Percentiles rank a stretch among this genome's conserved stretches.
Conservation (phyloP, 2,797 vertebrate species). For the Acomys russatus region DNA sequence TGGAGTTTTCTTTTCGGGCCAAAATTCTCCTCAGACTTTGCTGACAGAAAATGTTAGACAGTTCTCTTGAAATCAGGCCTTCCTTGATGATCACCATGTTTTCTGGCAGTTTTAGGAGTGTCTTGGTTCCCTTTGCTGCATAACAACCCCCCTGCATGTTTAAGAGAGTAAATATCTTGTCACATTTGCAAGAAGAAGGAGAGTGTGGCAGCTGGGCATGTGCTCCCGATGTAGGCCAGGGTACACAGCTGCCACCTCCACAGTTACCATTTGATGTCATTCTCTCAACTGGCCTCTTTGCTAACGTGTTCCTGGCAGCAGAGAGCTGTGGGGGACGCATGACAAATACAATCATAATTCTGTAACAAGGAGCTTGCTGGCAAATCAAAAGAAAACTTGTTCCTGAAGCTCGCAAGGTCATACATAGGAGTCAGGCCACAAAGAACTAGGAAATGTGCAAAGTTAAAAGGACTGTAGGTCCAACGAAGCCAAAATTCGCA, state of each 20-base stretch:
- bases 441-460: too few relatives aligned
- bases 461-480: not conserved
- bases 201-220: not conserved
- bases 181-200: conserved; percentile 8
- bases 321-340: not conserved
- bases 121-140: conserved; percentile 48
- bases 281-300: not conserved
- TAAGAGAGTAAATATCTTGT: not conserved
- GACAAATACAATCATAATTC: not conserved
- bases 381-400: not conserved
- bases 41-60: conserved; percentile 63
- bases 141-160: conserved; percentile 40
- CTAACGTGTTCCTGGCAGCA: not conserved
- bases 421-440: not conserved
- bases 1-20: conserved; percentile 55
- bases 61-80: conserved; percentile 67
- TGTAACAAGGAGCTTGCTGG: not conserved
- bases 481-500: not conserved
- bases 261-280: not conserved
- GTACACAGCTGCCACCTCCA: not conserved
- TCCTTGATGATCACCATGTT: conserved; percentile 61
- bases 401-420: not conserved
- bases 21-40: conserved; percentile 58
- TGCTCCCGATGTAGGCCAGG: not conserved
- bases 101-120: conserved; percentile 54